These are phyloP conservation scores for Amphiprion ocellaris DNA, from an alignment of 2,113 vertebrate genomes.

Conservation along the genomic window DNA sequence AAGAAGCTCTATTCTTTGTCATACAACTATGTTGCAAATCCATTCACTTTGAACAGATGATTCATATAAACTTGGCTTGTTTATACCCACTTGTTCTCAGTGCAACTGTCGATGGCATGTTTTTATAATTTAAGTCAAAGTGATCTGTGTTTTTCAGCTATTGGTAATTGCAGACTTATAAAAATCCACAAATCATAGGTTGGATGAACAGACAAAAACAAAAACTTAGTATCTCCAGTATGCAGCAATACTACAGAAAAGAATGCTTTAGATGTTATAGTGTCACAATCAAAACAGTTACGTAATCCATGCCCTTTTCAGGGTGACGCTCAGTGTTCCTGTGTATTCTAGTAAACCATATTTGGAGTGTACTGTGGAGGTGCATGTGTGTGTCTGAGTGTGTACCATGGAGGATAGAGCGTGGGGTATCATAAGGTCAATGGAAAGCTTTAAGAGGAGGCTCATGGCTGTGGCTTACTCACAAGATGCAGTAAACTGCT, in stretches of 20 bases:
- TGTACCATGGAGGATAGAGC: neutral
- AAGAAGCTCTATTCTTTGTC: too few relatives aligned
- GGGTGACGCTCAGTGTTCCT: neutral
- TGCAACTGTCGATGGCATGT: too few relatives aligned
- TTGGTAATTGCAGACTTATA: neutral
- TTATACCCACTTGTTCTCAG: too few relatives aligned
- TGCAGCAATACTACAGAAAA: neutral
- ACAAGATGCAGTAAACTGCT: slow-evolving; percentile 69
- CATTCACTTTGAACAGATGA: too few relatives aligned
- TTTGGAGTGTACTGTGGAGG: slow-evolving; percentile 6
- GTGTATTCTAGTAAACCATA: slow-evolving; percentile 5
- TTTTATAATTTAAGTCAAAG: too few relatives aligned
- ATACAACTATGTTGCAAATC: too few relatives aligned
- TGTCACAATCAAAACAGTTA: slow-evolving; percentile 15
- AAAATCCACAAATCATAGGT: neutral
- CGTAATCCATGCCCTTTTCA: slow-evolving; percentile 15
- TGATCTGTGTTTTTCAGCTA: too few relatives aligned
- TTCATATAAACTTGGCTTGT: too few relatives aligned
- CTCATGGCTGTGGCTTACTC: slow-evolving; percentile 57
- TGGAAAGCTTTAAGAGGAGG: slow-evolving; percentile 64
- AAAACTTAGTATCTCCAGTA: neutral
- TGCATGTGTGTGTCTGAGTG: slow-evolving; percentile 2
- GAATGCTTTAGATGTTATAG: slow-evolving; percentile 10
- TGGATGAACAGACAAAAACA: neutral
- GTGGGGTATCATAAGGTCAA: slow-evolving; percentile 41